A percentile compares a stretch with the other conserved stretches of the same genome.
Evolutionary conservation across 2,113 vertebrate genomes (phyloP).

Genomic region (Ptilorrhoa leucosticta): DNA sequence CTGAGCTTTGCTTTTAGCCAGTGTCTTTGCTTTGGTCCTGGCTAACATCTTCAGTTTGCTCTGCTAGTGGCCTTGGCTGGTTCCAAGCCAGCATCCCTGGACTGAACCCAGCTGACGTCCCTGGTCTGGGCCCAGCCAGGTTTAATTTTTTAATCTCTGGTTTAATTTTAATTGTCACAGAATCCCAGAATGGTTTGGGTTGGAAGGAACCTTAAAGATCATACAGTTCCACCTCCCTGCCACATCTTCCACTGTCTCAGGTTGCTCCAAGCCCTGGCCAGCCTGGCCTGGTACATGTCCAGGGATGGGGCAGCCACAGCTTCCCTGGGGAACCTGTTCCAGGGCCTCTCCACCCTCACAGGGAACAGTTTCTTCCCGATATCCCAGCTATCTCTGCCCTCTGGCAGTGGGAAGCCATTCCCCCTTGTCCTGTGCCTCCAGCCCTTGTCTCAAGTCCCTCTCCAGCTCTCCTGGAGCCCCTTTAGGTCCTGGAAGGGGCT

Average conservation of each 20-base stretch:
- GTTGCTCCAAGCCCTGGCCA: rapidly evolving
- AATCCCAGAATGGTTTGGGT: neutral
- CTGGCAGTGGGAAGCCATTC: neutral
- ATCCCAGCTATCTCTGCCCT: rapidly evolving
- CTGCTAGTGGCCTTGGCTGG: neutral
- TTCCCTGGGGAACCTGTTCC: neutral
- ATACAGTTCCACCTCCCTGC: neutral
- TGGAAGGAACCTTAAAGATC: neutral
- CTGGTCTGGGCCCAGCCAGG: too few relatives aligned
- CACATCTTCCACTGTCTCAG: rapidly evolving
- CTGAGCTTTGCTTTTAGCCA: neutral
- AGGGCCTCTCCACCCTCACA: neutral
- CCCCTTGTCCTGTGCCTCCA: neutral
- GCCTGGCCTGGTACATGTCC: rapidly evolving
- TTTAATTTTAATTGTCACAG: neutral
- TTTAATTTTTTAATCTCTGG: too few relatives aligned
- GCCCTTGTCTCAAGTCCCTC: neutral
- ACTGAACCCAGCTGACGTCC: neutral
- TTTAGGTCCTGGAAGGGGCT: neutral
- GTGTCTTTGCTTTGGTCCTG: neutral
- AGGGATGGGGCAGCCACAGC: neutral
- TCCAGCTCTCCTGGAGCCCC: neutral
- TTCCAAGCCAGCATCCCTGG: neutral
- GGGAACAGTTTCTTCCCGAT: neutral
- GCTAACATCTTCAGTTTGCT: neutral